Percentiles rank a stretch among this genome's conserved stretches.
These are phyloP conservation scores for Euthynnus affinis DNA, from an alignment of 2,797 vertebrate genomes.

Conservation along the genomic window DNA sequence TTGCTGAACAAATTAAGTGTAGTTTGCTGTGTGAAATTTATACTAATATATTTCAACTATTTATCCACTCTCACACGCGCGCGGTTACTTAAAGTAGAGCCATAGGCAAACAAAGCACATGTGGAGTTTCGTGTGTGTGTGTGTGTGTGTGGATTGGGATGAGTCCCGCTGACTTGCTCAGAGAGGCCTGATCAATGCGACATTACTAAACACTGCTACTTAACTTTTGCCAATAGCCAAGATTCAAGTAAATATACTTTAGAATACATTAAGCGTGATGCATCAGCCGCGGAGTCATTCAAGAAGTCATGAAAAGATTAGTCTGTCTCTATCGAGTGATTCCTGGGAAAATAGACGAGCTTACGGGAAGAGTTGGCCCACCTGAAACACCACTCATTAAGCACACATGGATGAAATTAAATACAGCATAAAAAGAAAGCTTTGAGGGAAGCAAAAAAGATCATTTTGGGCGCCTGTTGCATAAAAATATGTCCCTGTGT, in stretches of 20 bases:
- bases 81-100: constrained; percentile 64
- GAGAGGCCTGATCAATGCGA: constrained; percentile 84
- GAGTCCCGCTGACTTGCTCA: constrained; percentile 78
- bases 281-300: constrained; percentile 83
- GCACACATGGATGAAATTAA: neutral
- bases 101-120: constrained; percentile 75
- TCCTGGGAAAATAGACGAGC: constrained; percentile 70
- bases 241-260: constrained; percentile 89
- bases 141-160: constrained; percentile 28
- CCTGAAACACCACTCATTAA: constrained; percentile 16
- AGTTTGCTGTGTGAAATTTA: neutral
- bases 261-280: constrained; percentile 86
- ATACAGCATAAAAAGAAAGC: neutral
- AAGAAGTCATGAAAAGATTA: constrained; percentile 84
- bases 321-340: constrained; percentile 79
- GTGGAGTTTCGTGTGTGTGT: constrained; percentile 32
- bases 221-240: constrained; percentile 88
- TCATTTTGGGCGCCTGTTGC: neutral
- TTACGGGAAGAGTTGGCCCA: constrained; percentile 25
- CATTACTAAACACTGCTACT: constrained; percentile 86
- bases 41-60: neutral
- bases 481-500: neutral
- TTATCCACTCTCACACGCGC: neutral
- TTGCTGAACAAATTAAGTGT: neutral
- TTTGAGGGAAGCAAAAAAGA: neutral